Conservation (phyloP, 2,113 vertebrate species). For the Entelurus aequoreus region DNA sequence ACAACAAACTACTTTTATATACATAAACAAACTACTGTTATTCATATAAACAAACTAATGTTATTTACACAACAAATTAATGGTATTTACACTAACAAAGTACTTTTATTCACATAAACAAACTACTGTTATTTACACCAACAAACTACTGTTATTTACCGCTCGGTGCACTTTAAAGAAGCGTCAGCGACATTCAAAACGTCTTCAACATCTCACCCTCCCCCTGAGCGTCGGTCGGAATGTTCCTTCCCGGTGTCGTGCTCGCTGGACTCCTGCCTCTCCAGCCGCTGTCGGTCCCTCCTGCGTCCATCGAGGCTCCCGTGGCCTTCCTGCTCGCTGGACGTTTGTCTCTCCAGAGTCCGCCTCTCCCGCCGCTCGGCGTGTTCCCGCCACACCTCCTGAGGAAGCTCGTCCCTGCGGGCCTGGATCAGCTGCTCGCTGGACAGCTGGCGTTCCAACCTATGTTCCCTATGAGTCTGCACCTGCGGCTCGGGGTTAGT, state of each 20-base stretch:
- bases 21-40: too few species aligned
- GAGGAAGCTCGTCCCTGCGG: conserved; percentile 69
- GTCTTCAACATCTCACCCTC: conserved; percentile 48
- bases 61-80: too few species aligned
- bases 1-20: too few species aligned
- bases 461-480: conserved; percentile 51
- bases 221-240: conserved; percentile 67
- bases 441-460: conserved; percentile 62
- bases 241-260: conserved; percentile 76
- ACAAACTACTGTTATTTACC: too few species aligned
- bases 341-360: conserved; percentile 73
- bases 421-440: conserved; percentile 75
- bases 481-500: conserved; percentile 66
- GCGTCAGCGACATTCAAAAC: background rate
- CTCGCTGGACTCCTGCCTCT: conserved; percentile 87
- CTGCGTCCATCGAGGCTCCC: conserved; percentile 71
- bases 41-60: too few species aligned
- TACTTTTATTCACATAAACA: too few species aligned
- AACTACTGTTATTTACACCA: too few species aligned
- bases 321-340: conserved; percentile 74
- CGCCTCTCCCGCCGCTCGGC: conserved; percentile 62
- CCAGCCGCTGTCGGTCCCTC: conserved; percentile 75
- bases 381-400: conserved; percentile 75
- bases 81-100: too few species aligned
- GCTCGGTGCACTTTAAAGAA: background rate